phyloP scores from a whole-genome alignment of 1,140 invertebrate genomes.

The Heliconius eleuchia region DNA sequence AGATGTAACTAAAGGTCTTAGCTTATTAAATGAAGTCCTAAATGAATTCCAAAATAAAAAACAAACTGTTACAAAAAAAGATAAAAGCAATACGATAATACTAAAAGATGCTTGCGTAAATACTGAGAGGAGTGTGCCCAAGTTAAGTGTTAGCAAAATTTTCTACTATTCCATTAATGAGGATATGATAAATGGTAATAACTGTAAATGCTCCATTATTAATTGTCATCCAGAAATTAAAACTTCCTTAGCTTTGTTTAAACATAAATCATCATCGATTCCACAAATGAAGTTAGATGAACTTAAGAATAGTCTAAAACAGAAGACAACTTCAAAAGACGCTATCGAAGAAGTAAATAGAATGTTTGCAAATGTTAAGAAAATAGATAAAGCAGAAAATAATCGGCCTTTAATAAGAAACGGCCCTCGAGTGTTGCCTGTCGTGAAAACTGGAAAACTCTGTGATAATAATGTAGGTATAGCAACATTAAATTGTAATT shows the following conservation, averaged over 20 bases:
- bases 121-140: slow-evolving; percentile 46
- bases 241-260: slow-evolving; percentile 48
- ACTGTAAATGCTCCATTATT: slow-evolving; percentile 50
- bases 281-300: slow-evolving; percentile 75
- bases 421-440: slow-evolving; percentile 66
- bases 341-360: slow-evolving; percentile 69
- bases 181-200: slow-evolving; percentile 26
- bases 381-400: slow-evolving; percentile 33
- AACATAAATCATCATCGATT: slow-evolving; percentile 71
- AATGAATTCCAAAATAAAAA: slow-evolving; percentile 68
- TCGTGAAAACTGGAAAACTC: slow-evolving; percentile 54
- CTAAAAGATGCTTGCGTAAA: slow-evolving; percentile 54
- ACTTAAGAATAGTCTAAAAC: slow-evolving; percentile 61
- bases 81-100: slow-evolving; percentile 42
- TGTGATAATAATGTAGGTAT: slow-evolving; percentile 24
- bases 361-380: slow-evolving; percentile 60
- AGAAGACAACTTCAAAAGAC: slow-evolving; percentile 66
- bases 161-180: slow-evolving; percentile 55
- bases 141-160: slow-evolving; percentile 48
- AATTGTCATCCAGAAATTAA: slow-evolving; percentile 48
- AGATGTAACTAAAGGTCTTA: slow-evolving; percentile 56
- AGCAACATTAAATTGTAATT: slow-evolving; percentile 15
- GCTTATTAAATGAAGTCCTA: slow-evolving; percentile 65
- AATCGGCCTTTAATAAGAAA: slow-evolving; percentile 61
- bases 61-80: slow-evolving; percentile 40